Conservation (phyloP, 1,140 invertebrate species). For the Drosophila albomicans region DNA sequence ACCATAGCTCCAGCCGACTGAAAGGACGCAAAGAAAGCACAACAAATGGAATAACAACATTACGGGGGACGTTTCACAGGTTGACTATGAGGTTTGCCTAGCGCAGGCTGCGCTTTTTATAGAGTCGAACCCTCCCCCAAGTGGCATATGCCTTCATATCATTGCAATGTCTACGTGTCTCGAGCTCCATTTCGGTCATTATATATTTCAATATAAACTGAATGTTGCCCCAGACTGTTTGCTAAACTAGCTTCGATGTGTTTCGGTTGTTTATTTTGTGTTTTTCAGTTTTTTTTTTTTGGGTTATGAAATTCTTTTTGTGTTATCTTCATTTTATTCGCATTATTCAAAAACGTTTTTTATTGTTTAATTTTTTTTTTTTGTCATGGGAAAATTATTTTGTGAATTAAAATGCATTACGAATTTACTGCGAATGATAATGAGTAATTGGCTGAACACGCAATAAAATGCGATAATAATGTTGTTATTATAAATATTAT, state of each 20-base stretch:
- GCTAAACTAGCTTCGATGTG: constrained; percentile 29
- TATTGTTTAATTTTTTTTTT: not conserved
- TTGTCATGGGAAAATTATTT: constrained; percentile 44
- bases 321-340: constrained; percentile 50
- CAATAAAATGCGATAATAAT: constrained; percentile 10
- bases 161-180: constrained; percentile 70
- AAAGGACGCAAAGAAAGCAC: constrained; percentile 25
- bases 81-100: constrained; percentile 55
- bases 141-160: constrained; percentile 46
- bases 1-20: constrained; percentile 7
- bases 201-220: constrained; percentile 34
- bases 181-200: constrained; percentile 39
- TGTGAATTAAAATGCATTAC: constrained; percentile 45
- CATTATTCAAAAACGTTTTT: constrained; percentile 38
- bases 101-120: constrained; percentile 60
- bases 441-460: constrained; percentile 29
- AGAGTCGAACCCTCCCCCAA: constrained; percentile 14
- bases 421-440: constrained; percentile 9
- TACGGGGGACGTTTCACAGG: constrained; percentile 29
- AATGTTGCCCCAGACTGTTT: constrained; percentile 34
- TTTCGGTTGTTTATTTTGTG: constrained; percentile 12
- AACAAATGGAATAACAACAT: constrained; percentile 49
- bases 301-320: constrained; percentile 13
- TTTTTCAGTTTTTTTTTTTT: constrained; percentile 20
- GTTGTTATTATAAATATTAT: not conserved